Conservation (phyloP, 2,113 vertebrate species). For the Tachysurus vachellii region DNA sequence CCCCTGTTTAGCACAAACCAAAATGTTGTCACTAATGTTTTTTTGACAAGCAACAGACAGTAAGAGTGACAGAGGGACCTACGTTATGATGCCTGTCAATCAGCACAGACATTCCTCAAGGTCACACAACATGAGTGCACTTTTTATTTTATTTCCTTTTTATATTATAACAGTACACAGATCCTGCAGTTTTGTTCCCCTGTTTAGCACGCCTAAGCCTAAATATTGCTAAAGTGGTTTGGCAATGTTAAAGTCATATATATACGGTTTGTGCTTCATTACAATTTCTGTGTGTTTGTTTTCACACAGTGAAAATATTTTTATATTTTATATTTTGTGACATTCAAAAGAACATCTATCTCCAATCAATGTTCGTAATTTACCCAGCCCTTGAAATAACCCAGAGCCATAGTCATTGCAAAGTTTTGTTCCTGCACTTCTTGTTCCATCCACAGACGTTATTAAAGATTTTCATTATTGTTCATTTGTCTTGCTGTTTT, state of each 20-base stretch:
- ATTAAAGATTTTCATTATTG: not conserved
- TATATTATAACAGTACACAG: slow-evolving; percentile 2
- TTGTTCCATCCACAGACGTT: not conserved
- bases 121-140: too few relatives aligned
- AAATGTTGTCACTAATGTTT: too few relatives aligned
- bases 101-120: too few relatives aligned
- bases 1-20: not conserved
- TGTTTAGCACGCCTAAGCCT: not conserved
- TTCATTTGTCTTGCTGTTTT: not conserved
- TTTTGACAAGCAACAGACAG: too few relatives aligned
- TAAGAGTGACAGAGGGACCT: too few relatives aligned
- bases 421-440: not conserved
- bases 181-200: slow-evolving; percentile 1
- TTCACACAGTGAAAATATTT: not conserved
- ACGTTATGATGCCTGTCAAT: too few relatives aligned
- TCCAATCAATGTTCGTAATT: not conserved
- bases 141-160: too few relatives aligned
- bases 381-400: not conserved
- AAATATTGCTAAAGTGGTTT: not conserved
- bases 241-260: not conserved
- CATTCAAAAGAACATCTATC: not conserved
- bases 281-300: not conserved
- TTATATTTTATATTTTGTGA: not conserved
- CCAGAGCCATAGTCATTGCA: not conserved
- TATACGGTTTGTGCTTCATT: not conserved